These are phyloP conservation scores for Nycticorax nycticorax DNA, from an alignment of 2,113 vertebrate genomes.

Conservation along the genomic window DNA sequence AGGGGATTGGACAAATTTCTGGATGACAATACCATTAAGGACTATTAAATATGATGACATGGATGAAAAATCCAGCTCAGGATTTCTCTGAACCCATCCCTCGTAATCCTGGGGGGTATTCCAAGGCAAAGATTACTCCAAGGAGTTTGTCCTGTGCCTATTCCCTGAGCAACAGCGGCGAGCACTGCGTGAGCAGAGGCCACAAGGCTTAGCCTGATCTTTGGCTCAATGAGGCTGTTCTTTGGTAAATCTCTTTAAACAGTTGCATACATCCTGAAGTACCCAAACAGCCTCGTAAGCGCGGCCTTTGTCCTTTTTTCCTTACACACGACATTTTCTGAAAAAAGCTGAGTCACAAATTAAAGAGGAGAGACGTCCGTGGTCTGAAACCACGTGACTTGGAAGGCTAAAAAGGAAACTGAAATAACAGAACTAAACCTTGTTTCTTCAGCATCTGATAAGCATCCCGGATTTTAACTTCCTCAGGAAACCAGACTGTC, in stretches of 20 bases:
- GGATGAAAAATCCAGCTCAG: not conserved
- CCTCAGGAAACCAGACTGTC: conserved; percentile 91
- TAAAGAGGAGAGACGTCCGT: not conserved
- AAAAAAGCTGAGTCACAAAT: conserved; percentile 4
- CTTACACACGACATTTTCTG: not conserved
- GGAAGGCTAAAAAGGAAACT: conserved; percentile 8
- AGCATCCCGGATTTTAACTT: conserved; percentile 88
- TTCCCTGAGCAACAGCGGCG: not conserved
- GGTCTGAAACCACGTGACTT: not conserved
- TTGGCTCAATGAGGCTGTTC: not conserved
- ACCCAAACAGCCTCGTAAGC: not conserved
- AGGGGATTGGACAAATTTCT: not conserved
- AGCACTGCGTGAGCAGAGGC: not conserved
- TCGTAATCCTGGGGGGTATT: not conserved
- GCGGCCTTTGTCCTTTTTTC: not conserved
- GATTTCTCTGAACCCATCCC: not conserved
- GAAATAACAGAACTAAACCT: conserved; percentile 75
- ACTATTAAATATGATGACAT: not conserved
- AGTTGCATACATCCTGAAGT: not conserved
- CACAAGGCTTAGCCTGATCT: not conserved
- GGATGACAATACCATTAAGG: not conserved
- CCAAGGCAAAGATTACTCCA: not conserved
- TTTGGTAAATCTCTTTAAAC: not conserved
- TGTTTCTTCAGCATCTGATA: conserved; percentile 94
- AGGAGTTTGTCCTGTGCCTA: not conserved